phyloP scores from a whole-genome alignment of 2,888 invertebrate species.

The Mesorhabditis spiculigera region DNA sequence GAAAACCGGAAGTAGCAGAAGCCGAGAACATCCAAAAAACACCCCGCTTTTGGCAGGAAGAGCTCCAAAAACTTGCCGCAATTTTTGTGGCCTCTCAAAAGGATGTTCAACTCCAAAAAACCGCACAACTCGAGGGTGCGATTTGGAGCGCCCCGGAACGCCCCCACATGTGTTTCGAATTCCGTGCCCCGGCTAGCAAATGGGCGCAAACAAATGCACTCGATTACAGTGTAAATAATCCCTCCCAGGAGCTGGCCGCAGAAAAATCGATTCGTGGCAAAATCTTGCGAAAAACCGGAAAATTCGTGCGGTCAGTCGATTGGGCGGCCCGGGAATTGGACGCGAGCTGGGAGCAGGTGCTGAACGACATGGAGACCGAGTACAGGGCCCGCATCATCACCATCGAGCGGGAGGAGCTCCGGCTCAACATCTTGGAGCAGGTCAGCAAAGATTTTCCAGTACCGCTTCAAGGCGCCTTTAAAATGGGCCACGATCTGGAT shows the following conservation, averaged over 20 bases:
- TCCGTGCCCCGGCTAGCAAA: too few relatives aligned
- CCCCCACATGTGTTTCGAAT: too few relatives aligned
- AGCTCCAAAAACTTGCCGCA: constrained; percentile 23
- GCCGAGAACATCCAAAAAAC: constrained; percentile 24
- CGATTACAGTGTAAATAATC: background rate
- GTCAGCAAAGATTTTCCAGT: background rate
- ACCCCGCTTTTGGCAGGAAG: constrained; percentile 34
- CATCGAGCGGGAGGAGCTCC: background rate
- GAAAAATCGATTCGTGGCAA: background rate
- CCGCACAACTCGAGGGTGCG: background rate
- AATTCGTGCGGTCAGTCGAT: background rate
- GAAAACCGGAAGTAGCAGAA: constrained; percentile 32
- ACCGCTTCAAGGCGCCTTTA: too few relatives aligned
- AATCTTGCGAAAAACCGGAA: background rate
- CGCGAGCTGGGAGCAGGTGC: background rate
- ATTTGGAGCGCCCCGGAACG: background rate
- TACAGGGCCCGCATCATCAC: background rate
- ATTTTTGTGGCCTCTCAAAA: constrained; percentile 14
- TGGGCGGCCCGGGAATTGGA: background rate
- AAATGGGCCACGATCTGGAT: background rate
- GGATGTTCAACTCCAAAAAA: constrained; percentile 7
- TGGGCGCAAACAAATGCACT: background rate
- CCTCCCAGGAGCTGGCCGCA: background rate
- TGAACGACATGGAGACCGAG: background rate
- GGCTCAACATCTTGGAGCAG: background rate